Evolutionary conservation across 2,113 vertebrate genomes (phyloP).

Genomic region (Raja brachyura): DNA sequence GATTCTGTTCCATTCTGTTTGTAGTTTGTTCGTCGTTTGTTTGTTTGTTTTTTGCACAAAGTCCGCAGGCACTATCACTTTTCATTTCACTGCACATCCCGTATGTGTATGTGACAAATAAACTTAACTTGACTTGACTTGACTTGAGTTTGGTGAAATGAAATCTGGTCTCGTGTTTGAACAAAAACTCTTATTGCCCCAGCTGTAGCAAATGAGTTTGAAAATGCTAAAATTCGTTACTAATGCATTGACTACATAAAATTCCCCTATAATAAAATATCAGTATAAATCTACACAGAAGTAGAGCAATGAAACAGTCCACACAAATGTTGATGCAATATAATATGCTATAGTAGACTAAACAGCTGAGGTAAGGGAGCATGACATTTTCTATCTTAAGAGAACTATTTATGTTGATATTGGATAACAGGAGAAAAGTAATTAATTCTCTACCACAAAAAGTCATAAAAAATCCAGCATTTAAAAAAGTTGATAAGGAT

Average conservation of each 20-base stretch:
- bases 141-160: neutral
- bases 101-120: too few relatives aligned
- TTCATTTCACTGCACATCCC: too few relatives aligned
- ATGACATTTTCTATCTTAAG: neutral
- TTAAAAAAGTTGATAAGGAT: neutral
- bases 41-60: too few relatives aligned
- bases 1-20: too few relatives aligned
- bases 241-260: neutral
- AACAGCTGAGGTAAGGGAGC: neutral
- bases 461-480: neutral
- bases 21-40: too few relatives aligned
- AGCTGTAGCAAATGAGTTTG: too few relatives aligned
- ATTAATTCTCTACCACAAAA: neutral
- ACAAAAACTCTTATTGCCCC: neutral
- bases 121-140: too few relatives aligned
- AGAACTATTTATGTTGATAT: neutral
- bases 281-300: neutral
- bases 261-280: neutral
- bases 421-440: neutral
- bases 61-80: too few relatives aligned
- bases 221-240: neutral
- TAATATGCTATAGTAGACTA: neutral
- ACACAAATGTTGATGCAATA: neutral
- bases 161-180: neutral
- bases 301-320: neutral